phyloP scores from a whole-genome alignment of 2,113 vertebrate species.

The Istiophorus platypterus region DNA sequence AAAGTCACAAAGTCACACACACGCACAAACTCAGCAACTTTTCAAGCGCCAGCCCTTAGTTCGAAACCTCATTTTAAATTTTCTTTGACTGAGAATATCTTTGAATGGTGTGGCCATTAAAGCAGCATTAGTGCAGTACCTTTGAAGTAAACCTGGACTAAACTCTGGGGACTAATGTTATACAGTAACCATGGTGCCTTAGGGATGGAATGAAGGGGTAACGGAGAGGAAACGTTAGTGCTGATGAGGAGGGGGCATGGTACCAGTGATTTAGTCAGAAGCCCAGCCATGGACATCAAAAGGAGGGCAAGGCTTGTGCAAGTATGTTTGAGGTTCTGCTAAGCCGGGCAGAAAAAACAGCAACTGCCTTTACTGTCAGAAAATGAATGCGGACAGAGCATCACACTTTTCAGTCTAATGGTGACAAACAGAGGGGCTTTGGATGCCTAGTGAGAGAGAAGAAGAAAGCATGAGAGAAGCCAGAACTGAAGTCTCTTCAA shows the following conservation, averaged over 20 bases:
- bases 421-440: slow-evolving; percentile 80
- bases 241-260: slow-evolving; percentile 63
- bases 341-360: slow-evolving; percentile 67
- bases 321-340: slow-evolving; percentile 80
- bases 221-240: slow-evolving; percentile 63
- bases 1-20: slow-evolving; percentile 26
- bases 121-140: slow-evolving; percentile 86
- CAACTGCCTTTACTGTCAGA: slow-evolving; percentile 75
- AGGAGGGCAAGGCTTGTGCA: slow-evolving; percentile 64
- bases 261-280: slow-evolving; percentile 72
- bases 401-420: slow-evolving; percentile 76
- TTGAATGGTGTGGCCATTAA: slow-evolving; percentile 89
- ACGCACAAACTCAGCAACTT: slow-evolving; percentile 62
- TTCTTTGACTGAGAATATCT: slow-evolving; percentile 91
- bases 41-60: slow-evolving; percentile 73
- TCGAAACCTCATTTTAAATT: slow-evolving; percentile 86
- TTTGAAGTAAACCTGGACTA: slow-evolving; percentile 91
- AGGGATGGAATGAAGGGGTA: slow-evolving; percentile 59
- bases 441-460: slow-evolving; percentile 71
- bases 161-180: slow-evolving; percentile 88
- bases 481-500: slow-evolving; percentile 74
- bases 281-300: slow-evolving; percentile 78
- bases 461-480: slow-evolving; percentile 74
- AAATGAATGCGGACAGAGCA: slow-evolving; percentile 76
- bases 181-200: slow-evolving; percentile 79